Evolutionary conservation across 2,113 vertebrate species (phyloP), one percentile per base, ranked within the genome.

Genomic region (Platanista minor): DNA sequence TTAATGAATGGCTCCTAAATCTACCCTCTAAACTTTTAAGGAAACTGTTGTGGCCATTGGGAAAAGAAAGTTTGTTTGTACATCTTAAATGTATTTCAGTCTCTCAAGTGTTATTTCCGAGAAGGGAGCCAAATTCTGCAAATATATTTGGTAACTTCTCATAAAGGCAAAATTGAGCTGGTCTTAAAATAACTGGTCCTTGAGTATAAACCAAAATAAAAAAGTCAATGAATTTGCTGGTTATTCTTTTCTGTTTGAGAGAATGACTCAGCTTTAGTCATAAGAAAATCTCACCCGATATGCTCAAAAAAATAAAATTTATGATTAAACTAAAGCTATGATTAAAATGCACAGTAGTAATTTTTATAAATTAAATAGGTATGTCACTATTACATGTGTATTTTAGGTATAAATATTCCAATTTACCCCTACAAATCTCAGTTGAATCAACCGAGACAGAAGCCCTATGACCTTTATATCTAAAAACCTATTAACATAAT

Each of bases 211-310:
- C 25, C 29, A 67, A 91, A 87, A 43, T 64, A 81, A 95, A 95
- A 93, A 87, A 59, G 52, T 29, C 29, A 91, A 64, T 52, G 27
- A 95, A 88, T 91, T 64, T 86, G 36, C 20, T 75, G 21, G 62
- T 80, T 84, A n/a, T 75, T 87, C 43, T 87, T 85, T 89, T 90
- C 39, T 92, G 14, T 64, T 83, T 93, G 52, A 96, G 25, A 95
- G 92, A 87, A 97, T 94, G 93, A 96, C 29, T 95, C 77, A 94
- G 39, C 21, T 41, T 87, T 94, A 87, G 81, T 27, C 23, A 36
- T 52, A 91, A 90, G 90, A 90, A 90, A 82, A 83, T 95, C 46
- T 93, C 52, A 95, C 54, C 82, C 71, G 87, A 57, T 39, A 14
- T 31, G 11, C 31, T 94, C 72, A 59, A 84, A 87, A 59, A 59